These are phyloP conservation scores for Azemiops feae DNA, from an alignment of 2,113 vertebrate genomes.

Conservation along the genomic window DNA sequence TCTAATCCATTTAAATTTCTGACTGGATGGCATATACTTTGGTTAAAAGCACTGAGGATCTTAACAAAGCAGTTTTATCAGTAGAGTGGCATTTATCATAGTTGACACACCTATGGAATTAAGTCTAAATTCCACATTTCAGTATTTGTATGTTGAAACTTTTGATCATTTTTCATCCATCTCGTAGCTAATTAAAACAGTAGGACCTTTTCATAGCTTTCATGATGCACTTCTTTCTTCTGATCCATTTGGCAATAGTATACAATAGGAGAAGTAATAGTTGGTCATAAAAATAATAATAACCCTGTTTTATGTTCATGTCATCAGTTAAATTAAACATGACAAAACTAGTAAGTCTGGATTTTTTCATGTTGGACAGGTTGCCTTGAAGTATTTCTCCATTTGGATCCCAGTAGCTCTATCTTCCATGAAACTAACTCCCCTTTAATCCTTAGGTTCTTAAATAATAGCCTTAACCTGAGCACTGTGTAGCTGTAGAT, in stretches of 20 bases:
- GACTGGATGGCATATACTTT: conserved; percentile 18
- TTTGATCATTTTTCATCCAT: neutral
- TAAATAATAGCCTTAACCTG: conserved; percentile 57
- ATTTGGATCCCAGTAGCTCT: conserved; percentile 53
- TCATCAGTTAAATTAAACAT: conserved; percentile 68
- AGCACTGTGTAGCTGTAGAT: conserved; percentile 27
- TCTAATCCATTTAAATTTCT: conserved; percentile 3
- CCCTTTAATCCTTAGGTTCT: conserved; percentile 63
- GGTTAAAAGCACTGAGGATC: conserved; percentile 4
- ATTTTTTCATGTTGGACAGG: conserved; percentile 64
- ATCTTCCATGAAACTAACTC: conserved; percentile 57
- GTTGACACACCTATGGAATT: neutral
- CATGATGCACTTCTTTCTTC: conserved; percentile 55
- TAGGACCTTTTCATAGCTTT: conserved; percentile 49
- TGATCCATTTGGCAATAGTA: conserved; percentile 30
- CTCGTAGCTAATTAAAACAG: conserved; percentile 57
- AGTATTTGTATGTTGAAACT: neutral
- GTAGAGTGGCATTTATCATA: neutral
- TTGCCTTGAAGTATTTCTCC: conserved; percentile 67
- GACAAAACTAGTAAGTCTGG: conserved; percentile 68
- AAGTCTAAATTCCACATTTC: neutral
- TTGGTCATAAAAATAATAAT: conserved; percentile 46
- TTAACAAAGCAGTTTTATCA: neutral
- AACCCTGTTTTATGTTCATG: conserved; percentile 65
- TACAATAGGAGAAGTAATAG: conserved; percentile 56